Evolutionary conservation across 2,797 vertebrate species (phyloP).

Genomic region (Acridotheres tristis): DNA sequence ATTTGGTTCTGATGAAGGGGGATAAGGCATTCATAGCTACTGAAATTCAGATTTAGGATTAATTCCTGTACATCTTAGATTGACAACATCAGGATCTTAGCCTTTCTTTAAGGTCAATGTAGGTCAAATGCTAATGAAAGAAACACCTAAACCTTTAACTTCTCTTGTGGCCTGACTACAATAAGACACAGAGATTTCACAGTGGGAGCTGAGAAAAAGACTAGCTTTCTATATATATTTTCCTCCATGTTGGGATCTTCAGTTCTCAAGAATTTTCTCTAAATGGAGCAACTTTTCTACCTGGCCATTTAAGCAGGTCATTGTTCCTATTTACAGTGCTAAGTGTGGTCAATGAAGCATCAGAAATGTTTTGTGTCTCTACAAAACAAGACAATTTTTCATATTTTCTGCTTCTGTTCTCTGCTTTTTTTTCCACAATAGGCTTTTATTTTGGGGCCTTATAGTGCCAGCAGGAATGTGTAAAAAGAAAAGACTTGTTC

Average conservation of each 20-base stretch:
- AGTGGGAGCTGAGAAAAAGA: background rate
- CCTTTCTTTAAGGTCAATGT: background rate
- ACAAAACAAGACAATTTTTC: background rate
- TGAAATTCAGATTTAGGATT: background rate
- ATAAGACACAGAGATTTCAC: background rate
- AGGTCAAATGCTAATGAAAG: background rate
- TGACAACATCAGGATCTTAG: background rate
- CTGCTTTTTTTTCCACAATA: background rate
- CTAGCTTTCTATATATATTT: background rate
- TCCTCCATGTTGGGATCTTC: background rate
- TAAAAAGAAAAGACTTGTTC: background rate
- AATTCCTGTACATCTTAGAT: background rate
- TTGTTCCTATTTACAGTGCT: background rate
- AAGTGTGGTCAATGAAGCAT: background rate
- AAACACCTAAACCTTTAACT: background rate
- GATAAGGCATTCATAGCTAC: background rate
- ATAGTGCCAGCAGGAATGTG: background rate
- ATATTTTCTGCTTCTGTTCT: background rate
- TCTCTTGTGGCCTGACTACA: background rate
- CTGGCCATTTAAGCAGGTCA: background rate
- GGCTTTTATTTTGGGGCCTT: background rate
- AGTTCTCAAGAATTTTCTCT: background rate
- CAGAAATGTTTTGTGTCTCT: background rate
- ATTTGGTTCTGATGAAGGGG: background rate
- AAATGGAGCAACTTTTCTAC: background rate